These are phyloP conservation scores for Sesia bembeciformis DNA, from an alignment of 2,888 invertebrate species.

Conservation along the genomic window DNA sequence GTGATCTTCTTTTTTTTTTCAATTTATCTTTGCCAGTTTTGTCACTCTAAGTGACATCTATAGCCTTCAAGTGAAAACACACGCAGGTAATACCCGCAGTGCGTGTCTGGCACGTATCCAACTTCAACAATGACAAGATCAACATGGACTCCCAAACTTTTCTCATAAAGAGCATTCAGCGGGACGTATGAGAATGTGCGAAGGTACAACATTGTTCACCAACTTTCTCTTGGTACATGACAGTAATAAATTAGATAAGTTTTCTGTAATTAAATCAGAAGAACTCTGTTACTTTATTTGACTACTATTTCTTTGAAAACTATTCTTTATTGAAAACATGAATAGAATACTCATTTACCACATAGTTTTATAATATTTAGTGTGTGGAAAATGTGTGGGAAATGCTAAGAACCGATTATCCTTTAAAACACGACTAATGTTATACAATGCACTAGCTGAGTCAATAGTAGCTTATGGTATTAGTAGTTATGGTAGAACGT, in stretches of 20 bases:
- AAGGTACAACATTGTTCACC: not conserved
- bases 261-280: not conserved
- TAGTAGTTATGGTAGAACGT: too few relatives aligned
- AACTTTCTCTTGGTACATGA: not conserved
- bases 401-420: too few relatives aligned
- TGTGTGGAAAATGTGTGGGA: too few relatives aligned
- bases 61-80: not conserved
- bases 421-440: too few relatives aligned
- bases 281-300: too few relatives aligned
- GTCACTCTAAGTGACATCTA: too few relatives aligned
- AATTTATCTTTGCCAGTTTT: too few relatives aligned
- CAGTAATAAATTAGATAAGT: not conserved
- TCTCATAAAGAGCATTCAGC: conserved; percentile 8
- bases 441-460: too few relatives aligned
- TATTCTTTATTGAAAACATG: not conserved
- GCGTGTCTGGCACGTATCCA: conserved; percentile 59
- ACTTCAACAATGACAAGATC: conserved; percentile 45
- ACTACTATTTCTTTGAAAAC: not conserved
- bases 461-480: too few relatives aligned
- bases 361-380: not conserved
- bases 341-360: not conserved
- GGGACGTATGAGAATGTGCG: not conserved
- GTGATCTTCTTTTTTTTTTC: too few relatives aligned
- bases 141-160: conserved; percentile 37
- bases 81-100: conserved; percentile 26